Base-by-base conservation (phyloP, 2,113 vertebrate genomes). In the Lagenorhynchus albirostris region DNA sequence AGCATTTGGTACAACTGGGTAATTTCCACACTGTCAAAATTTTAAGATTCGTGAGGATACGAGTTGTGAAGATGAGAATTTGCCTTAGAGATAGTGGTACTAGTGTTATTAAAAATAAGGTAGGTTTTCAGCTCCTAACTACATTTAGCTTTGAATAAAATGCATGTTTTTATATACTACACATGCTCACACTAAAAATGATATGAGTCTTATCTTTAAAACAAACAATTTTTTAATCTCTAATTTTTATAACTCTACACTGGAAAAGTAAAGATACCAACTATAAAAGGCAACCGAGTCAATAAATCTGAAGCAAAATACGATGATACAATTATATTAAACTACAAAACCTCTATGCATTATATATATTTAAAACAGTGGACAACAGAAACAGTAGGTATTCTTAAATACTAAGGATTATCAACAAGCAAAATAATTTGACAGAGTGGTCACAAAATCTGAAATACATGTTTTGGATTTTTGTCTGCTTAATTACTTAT, bases 281-380 rank as follows among this genome's bases (percentile, higher is more conserved):
- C 31, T 93, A 88, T 73, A 93, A 97, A 97, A 93, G 36, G 17
- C 17, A 93, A 93, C 38, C n/a, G 10, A 96, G 26, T 31, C 47
- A 79, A 77, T 38, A 23, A 86, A 80, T 83, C 31, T 74, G 50
- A 96, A 55, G 31, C 31, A 92, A 93, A 97, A 81, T 80, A 93
- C 6, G 53, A 93, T 12, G 53, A 89, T 62, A 71, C 10, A 44
- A 55, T 25, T 77, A 65, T 23, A 8, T 65, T 83, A 71, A 94
- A 95, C n/a, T 83, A 73, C 23, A 65, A n/a, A 79, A 90, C 55
- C 44, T 82, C 33, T 76, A 18, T 8, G 12, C 41, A 33, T 62
- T 41, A 15, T 7, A 26, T 44, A 63, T 81, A 80, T 89, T 93
- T 53, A 38, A 91, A 89, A 71, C 15, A 88, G 12, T 60, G 11